Base-by-base conservation (phyloP, 92 coral and sea anemone species). In the Isaurus tuberculatus region DNA sequence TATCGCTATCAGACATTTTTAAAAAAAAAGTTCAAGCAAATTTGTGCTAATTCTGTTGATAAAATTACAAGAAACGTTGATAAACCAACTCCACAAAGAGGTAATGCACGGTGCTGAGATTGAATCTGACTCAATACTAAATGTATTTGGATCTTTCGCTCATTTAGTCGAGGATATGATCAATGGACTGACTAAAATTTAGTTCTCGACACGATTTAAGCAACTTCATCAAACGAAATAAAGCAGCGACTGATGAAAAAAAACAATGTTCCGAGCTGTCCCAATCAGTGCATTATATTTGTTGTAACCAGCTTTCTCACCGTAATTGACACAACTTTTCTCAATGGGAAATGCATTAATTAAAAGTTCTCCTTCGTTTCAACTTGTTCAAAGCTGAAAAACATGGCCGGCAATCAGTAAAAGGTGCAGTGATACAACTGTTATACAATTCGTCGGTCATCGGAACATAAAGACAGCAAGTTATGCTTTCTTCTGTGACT, bases 1-100 rank as follows among this genome's bases (percentile, higher is more conserved):
- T 33, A 13, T 27, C 82, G 68, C 68, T 34, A 23, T 91, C 94
- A 3, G 97, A 84, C 97, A 93, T 93, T 25, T 63, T 25, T 0
- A 28, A 63, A 63, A 26, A 25, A 27, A 28, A 10, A 26, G 69
- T 63, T 26, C 31, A 29, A 16, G 8, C 69, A n/a, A 55, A 13
- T 63, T 63, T 5, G 26, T 63, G 69, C 19, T 29, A 15, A 28
- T 22, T 15, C 61, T 25, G 25, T 4, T 55, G 63, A 19, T 22
- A 55, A 55, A 55, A 55, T n/a, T 55, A 2, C 26, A 20, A 2
- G 10, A n/a, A 55, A 7, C 2, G n/a, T 55, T 19, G 5, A 22
- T 4, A 55, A 22, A 55, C 25, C 26, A 3, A 20, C 27, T 19
- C 23, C 22, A 55, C 63, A 55, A 55, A 55, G 23, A 6, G 26